Conservation (phyloP, 2,888 invertebrate genomes). For the Odontocerum albicorne region DNA sequence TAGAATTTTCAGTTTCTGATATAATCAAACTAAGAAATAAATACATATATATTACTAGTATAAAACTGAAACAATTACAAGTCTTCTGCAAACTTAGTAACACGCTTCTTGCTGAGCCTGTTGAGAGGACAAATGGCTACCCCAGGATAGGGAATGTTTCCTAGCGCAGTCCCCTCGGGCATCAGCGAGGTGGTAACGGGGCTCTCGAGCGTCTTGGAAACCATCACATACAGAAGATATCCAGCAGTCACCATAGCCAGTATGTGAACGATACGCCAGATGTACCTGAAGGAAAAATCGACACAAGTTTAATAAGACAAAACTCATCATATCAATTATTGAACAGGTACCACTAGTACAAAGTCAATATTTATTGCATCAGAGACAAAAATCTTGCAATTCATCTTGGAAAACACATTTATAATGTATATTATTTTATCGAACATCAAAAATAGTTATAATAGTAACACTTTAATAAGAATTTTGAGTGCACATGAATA, state of each 20-base stretch:
- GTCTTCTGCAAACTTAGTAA: constrained; percentile 44
- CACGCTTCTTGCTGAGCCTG: constrained; percentile 51
- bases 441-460: no score
- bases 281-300: constrained; percentile 30
- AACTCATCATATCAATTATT: background rate
- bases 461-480: no score
- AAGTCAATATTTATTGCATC: no score
- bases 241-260: constrained; percentile 49
- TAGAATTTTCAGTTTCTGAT: no score
- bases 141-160: constrained; percentile 55
- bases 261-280: constrained; percentile 50
- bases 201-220: constrained; percentile 51
- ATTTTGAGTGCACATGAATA: no score
- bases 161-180: constrained; percentile 52
- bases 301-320: background rate
- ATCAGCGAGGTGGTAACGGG: constrained; percentile 43
- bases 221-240: constrained; percentile 47
- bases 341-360: background rate
- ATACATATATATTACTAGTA: no score
- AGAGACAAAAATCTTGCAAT: no score
- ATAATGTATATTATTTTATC: no score
- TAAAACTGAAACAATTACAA: constrained; percentile 51
- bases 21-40: no score
- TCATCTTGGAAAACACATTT: no score
- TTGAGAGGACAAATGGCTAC: constrained; percentile 55